These are phyloP conservation scores for Rallus limicola DNA, from an alignment of 2,113 vertebrate species.

Conservation along the genomic window DNA sequence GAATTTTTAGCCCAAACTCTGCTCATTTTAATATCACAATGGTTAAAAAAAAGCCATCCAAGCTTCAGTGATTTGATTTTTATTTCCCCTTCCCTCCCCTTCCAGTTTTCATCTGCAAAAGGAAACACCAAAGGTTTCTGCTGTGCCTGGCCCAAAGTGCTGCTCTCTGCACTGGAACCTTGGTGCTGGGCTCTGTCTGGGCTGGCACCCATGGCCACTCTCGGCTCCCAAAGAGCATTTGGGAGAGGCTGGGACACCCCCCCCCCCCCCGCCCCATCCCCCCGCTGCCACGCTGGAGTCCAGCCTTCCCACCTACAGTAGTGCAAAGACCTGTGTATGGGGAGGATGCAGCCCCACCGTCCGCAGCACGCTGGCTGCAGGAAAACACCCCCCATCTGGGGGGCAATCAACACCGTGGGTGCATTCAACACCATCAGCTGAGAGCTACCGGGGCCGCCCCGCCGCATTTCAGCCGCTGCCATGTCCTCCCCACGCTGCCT, in stretches of 20 bases:
- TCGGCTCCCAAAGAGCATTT: background rate
- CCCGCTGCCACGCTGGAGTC: rapidly evolving
- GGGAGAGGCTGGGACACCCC: background rate
- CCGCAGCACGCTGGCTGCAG: rapidly evolving
- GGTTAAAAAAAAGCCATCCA: background rate
- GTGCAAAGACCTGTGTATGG: background rate
- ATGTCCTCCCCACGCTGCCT: rapidly evolving
- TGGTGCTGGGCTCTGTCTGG: rapidly evolving
- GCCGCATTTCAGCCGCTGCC: background rate
- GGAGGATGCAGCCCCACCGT: background rate
- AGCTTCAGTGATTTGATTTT: background rate
- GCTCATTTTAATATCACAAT: background rate
- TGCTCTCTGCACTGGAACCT: background rate
- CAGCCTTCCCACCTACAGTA: background rate
- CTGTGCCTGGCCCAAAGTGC: background rate
- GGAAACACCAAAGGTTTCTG: background rate
- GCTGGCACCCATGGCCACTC: rapidly evolving
- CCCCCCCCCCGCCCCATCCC: background rate
- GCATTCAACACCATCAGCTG: background rate
- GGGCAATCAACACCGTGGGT: background rate
- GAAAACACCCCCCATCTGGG: background rate
- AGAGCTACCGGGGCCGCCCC: background rate
- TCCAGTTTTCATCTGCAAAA: background rate
- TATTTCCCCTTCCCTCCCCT: background rate
- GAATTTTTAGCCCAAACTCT: background rate